Base-by-base conservation (phyloP, 2,888 invertebrate species). In the Brenthis daphne region DNA sequence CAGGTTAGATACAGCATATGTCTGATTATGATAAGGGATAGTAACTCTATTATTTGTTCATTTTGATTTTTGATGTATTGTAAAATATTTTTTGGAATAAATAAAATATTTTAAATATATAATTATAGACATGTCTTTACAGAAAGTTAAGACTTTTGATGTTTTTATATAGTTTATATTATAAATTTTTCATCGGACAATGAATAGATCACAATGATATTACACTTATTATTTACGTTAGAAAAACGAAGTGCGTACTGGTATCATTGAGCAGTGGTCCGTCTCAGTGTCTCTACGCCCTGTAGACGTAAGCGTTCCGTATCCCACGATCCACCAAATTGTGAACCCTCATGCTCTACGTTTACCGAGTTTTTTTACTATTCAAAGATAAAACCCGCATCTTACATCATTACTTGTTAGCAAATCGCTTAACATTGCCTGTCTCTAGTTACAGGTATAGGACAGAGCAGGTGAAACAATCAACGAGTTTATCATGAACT, bases 321-420 rank as follows among this genome's bases (percentile, higher is more conserved):
- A 75, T 74, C 65, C 72, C 77, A 75, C 75, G 76, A 75, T 73
- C 76, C 69, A 71, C 71, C 71, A 75, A 73, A 67, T 68, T 67
- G 70, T 71, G 72, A 76, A 77, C 88, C 89, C 89, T 82, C 85
- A 89, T 90, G 75, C 77, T 79, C 77, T 77, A 82, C 85, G 84
- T 83, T 80, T 79, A 79, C 83, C 71, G 74, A 76, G 76, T 80
- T 80, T 82, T 29, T 82, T 83, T 82, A 57, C 65, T 53, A 50
- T 43, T 51, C 54, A 61, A 58, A 76, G 91, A 91, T 91, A 90
- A 85, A 70, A 73, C 92, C 92, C 92, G 89, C 86, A 92, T 89
- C 81, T 81, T 75, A 70, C 72, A 73, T 73, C 76, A 75, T 65
- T 66, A 69, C 69, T 76, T 76, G 74, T 73, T 75, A 78, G 70